Evolutionary conservation across 2,888 invertebrate genomes (phyloP), one percentile per base, ranked within the genome.

Genomic region (Watsonalla binaria): DNA sequence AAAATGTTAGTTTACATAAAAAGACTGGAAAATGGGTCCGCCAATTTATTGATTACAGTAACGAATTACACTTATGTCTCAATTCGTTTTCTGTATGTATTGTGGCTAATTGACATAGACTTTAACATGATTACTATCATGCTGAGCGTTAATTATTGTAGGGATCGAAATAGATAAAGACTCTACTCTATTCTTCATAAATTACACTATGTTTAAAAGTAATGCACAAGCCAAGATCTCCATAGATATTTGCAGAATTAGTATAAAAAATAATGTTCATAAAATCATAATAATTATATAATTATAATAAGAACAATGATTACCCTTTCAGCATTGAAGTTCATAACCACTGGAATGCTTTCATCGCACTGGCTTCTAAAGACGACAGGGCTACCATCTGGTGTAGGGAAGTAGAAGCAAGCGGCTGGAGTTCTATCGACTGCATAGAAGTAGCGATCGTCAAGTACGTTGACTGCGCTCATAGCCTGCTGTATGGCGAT

Each of bases 341-440:
- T 68, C n/a, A 64, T 58, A 6, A 81, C 67, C 11, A 74, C 80
- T 2, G 65, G 45, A 6, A 85, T 72, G 42, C 53, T 77, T 42
- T 65, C 54, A 24, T 84, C 70, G 51, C 86, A 86, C 47, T 79
- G 80, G 15, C 85, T 86, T 7, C 67, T 61, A 64, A 85, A 80
- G 5, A 76, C 56, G 4, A 83, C 76, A 0, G 77, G 68, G 0
- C 57, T 62, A 0, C 58, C 65, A 2, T 64, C 52, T 0, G 74
- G 56, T 2, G 65, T 68, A 0, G 86, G 86, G 48, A 73, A 74
- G 53, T 78, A 83, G 69, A 85, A 86, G 56, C 86, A 86, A 0
- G 64, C 76, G 0, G 62, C 62, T 0, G 70, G 73, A 0, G 72
- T 63, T 0, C 81, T 78, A 54, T 76, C 59, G 2, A 76, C 68